Base-by-base conservation (phyloP, 2,888 invertebrate species). In the Pantelozetes paolii region DNA sequence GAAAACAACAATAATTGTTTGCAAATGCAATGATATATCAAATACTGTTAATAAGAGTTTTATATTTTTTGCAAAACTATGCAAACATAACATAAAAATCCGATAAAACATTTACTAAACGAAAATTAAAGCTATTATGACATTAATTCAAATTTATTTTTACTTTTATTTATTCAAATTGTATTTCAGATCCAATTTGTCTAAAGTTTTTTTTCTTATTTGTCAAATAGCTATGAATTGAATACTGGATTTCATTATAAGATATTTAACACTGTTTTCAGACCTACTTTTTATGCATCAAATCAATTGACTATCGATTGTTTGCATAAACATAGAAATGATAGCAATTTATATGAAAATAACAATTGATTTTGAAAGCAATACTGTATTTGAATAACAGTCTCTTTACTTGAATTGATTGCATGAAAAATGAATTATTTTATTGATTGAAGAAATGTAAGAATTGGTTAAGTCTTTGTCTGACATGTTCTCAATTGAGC, bases 391-490 rank as follows among this genome's bases (percentile, higher is more conserved):
- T 69, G 26, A 69, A 69, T 64, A 64, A 64, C 8, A 20, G 20
- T 36, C 30, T 20, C n/a, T 64, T 64, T 36, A 11, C 32, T 59
- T 59, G 18, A 32, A 64, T 69, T 45, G 15, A 15, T 13, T 20
- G 28, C 6, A 69, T 6, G 2, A 59, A 32, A 64, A 36, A 54
- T 6, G 23, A 8, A 54, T 20, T 20, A 54, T 54, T 20, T 32
- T 69, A 69, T 69, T 69, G 69, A 69, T 69, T 69, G 69, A 45
- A 69, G 26, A 40, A 23, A 69, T 15, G 20, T 1, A 42, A 2
- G 23, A 18, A 36, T 69, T 69, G 26, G 69, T 69, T 69, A 69
- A 69, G 36, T 69, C 69, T 69, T 28, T 45, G 69, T 69, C n/a
- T 69, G 69, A 36, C 62, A 64, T 32, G 36, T 64, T 64, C 20